phyloP scores from a whole-genome alignment of 2,888 invertebrate species.

The Heliothis peltigera region DNA sequence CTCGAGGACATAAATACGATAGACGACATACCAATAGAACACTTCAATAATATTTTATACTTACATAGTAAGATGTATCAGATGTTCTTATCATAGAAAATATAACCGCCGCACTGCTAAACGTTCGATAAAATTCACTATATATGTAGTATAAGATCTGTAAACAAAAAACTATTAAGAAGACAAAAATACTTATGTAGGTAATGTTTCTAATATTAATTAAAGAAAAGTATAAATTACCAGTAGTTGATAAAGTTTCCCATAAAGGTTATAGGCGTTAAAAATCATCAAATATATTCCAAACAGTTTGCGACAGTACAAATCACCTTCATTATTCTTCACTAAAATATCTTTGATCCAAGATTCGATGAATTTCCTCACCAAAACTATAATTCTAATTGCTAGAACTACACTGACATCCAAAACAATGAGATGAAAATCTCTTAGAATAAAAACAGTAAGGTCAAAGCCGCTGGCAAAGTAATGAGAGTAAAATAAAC shows the following conservation, averaged over 20 bases:
- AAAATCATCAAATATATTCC: conserved; percentile 22
- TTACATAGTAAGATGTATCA: too few species aligned
- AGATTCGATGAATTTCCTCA: conserved; percentile 17
- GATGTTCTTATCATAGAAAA: too few species aligned
- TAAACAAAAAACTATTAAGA: too few species aligned
- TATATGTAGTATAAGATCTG: too few species aligned
- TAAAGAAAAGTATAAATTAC: conserved; percentile 13
- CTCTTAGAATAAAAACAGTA: background rate
- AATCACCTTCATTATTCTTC: background rate
- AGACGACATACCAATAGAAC: too few species aligned
- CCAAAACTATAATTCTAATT: conserved; percentile 14
- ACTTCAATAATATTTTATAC: too few species aligned
- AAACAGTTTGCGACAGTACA: conserved; percentile 1
- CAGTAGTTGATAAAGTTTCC: conserved; percentile 14
- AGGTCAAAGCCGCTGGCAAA: background rate
- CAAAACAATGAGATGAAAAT: background rate
- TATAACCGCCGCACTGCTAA: too few species aligned
- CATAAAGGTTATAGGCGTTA: conserved; percentile 15
- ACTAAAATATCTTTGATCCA: conserved; percentile 1
- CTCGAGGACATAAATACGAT: too few species aligned
- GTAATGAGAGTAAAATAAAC: background rate
- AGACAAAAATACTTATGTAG: too few species aligned
- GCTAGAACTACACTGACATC: conserved; percentile 28
- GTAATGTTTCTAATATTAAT: background rate
- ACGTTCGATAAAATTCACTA: too few species aligned